Percentiles rank a stretch among this genome's conserved stretches.
Evolutionary conservation across 2,888 invertebrate species (phyloP).

Genomic region (Meloe dianella): DNA sequence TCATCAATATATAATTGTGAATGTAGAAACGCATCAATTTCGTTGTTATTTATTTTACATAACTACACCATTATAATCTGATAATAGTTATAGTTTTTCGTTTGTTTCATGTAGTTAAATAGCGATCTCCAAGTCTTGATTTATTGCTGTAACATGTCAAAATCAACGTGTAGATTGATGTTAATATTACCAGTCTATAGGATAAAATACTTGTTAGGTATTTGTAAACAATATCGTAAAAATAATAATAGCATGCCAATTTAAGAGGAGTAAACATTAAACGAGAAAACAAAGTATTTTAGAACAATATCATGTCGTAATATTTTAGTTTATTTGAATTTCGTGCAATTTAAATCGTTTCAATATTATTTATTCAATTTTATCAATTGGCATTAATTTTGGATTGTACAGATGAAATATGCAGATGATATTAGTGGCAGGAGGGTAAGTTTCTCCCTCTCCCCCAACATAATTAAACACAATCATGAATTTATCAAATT

Average conservation of each 20-base stretch:
- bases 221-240: neutral
- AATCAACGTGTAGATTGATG: neutral
- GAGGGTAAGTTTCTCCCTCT: constrained; percentile 56
- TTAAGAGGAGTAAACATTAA: neutral
- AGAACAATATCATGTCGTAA: too few species aligned
- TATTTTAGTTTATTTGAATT: constrained; percentile 27
- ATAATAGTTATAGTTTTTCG: constrained; percentile 18
- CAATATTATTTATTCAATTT: constrained; percentile 20
- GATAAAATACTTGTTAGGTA: neutral
- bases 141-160: constrained; percentile 14
- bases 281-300: neutral
- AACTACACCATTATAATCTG: neutral
- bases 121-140: constrained; percentile 25
- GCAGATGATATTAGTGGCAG: constrained; percentile 66
- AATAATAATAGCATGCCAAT: neutral
- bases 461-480: neutral
- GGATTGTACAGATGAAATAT: constrained; percentile 55
- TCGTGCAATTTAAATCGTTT: constrained; percentile 1
- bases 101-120: constrained; percentile 20
- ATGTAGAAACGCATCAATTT: neutral
- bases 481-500: too few species aligned
- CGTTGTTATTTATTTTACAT: neutral
- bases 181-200: neutral
- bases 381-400: constrained; percentile 19
- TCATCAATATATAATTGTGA: too few species aligned